phyloP scores from a whole-genome alignment of 2,888 invertebrate species.

The Cephus nigrinus region DNA sequence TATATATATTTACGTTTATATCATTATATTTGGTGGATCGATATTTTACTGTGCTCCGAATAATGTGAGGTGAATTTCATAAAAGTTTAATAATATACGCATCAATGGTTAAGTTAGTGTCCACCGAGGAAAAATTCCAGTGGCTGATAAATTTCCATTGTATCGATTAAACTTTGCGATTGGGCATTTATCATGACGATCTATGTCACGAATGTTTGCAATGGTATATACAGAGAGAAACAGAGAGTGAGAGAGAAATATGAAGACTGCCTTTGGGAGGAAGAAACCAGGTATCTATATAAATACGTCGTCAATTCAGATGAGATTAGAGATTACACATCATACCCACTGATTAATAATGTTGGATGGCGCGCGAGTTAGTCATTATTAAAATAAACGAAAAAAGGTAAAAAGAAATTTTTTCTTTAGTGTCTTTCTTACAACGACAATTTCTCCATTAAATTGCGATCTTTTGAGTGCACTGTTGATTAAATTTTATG shows the following conservation, averaged over 20 bases:
- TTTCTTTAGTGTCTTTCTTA: background rate
- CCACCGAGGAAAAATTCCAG: background rate
- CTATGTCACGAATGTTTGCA: constrained; percentile 21
- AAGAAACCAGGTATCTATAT: background rate
- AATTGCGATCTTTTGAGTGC: background rate
- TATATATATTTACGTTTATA: background rate
- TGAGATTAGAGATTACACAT: background rate
- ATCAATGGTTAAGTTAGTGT: background rate
- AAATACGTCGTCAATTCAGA: background rate
- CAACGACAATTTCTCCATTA: background rate
- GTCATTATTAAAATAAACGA: background rate
- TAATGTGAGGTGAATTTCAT: background rate
- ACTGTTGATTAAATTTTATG: background rate
- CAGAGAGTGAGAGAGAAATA: constrained; percentile 11
- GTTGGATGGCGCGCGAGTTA: background rate
- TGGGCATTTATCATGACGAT: background rate
- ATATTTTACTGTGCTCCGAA: background rate
- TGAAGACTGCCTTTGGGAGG: background rate
- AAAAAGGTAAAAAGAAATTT: background rate
- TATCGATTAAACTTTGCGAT: background rate
- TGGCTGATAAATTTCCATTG: background rate
- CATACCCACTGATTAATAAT: background rate
- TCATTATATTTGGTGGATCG: background rate
- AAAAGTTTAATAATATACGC: background rate
- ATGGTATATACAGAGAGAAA: background rate